These are phyloP conservation scores for Littorina saxatilis DNA, from an alignment of 1,140 invertebrate genomes.

Conservation along the genomic window DNA sequence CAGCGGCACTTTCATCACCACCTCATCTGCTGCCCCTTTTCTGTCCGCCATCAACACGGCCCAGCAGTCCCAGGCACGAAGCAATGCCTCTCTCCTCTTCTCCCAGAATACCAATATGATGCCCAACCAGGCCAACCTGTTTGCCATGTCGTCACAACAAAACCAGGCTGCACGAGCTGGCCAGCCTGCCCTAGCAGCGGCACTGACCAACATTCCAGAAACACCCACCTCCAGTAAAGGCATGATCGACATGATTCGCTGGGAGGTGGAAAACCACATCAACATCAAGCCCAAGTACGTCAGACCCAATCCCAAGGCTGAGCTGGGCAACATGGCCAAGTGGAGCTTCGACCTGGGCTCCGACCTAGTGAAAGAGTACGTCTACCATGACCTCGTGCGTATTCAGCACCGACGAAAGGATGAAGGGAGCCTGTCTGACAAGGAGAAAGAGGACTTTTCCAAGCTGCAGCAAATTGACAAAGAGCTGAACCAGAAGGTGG, in stretches of 20 bases:
- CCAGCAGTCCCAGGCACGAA: not conserved
- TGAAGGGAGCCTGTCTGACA: constrained; percentile 81
- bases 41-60: not conserved
- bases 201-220: constrained; percentile 81
- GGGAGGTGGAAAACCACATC: constrained; percentile 61
- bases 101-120: not conserved
- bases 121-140: not conserved
- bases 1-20: constrained; percentile 40
- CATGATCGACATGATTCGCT: constrained; percentile 60
- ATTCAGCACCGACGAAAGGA: constrained; percentile 87
- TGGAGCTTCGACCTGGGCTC: constrained; percentile 95
- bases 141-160: not conserved
- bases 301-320: constrained; percentile 59
- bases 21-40: constrained; percentile 17
- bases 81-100: not conserved
- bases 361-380: constrained; percentile 93
- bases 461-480: constrained; percentile 87
- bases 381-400: constrained; percentile 91
- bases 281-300: constrained; percentile 62
- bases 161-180: not conserved
- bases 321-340: constrained; percentile 85
- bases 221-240: constrained; percentile 76
- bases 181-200: not conserved
- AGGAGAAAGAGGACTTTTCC: constrained; percentile 87
- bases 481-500: constrained; percentile 79